Percentiles rank a stretch among this genome's conserved stretches.
Conservation (phyloP, 2,797 vertebrate species). For the Protosalanx chinensis region DNA sequence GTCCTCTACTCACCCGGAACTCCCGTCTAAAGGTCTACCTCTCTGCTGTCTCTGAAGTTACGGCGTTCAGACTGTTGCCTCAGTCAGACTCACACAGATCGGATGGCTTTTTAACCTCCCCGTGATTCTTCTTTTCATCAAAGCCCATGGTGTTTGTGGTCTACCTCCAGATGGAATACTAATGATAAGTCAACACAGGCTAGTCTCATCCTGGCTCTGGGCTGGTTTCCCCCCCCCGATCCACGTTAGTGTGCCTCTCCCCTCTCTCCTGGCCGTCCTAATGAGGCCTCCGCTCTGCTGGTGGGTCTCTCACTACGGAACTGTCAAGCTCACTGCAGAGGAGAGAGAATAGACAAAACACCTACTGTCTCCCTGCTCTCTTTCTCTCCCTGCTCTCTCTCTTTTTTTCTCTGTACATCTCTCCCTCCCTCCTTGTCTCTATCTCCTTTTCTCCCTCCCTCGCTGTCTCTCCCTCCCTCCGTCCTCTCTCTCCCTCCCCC, state of each 20-base stretch:
- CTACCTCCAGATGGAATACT: conserved; percentile 62
- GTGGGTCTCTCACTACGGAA: conserved; percentile 2
- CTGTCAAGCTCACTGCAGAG: neutral
- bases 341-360: neutral
- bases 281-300: conserved; percentile 30
- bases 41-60: too few species aligned
- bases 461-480: too few species aligned
- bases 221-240: conserved; percentile 42
- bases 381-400: neutral
- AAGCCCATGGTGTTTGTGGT: conserved; percentile 29
- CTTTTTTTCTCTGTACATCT: neutral
- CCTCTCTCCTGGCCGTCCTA: conserved; percentile 31
- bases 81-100: conserved; percentile 62
- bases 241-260: conserved; percentile 43
- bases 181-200: conserved; percentile 73
- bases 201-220: conserved; percentile 62
- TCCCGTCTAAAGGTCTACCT: too few species aligned
- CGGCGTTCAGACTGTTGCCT: conserved; percentile 56
- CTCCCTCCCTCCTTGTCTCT: neutral
- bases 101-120: conserved; percentile 65
- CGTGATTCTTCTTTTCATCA: conserved; percentile 70
- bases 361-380: neutral
- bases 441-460: neutral
- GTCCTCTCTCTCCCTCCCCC: too few species aligned
- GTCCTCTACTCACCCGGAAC: too few species aligned